Evolutionary conservation across 2,797 vertebrate species (phyloP).

Genomic region (Crocodylus rhombifer): DNA sequence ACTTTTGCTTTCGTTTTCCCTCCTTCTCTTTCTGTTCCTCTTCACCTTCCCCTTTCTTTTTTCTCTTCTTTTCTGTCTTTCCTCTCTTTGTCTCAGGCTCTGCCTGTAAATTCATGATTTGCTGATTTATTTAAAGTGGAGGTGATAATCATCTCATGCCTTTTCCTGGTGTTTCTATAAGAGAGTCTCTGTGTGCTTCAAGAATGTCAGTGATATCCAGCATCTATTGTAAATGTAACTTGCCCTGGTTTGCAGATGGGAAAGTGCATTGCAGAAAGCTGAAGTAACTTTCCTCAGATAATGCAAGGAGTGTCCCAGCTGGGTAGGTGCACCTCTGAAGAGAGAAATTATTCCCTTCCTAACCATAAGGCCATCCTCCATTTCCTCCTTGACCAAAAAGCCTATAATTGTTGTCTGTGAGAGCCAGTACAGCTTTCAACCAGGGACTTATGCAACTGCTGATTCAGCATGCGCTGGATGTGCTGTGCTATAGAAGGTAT

Average conservation of each 20-base stretch:
- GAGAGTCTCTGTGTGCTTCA: not conserved
- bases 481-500: constrained; percentile 41
- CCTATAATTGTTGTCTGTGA: not conserved
- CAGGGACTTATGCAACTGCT: not conserved
- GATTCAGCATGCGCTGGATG: constrained; percentile 2
- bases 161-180: not conserved
- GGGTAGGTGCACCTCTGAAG: not conserved
- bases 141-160: not conserved
- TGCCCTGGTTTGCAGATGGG: not conserved
- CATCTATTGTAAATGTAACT: constrained; percentile 19
- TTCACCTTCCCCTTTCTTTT: not conserved
- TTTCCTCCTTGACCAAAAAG: not conserved
- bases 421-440: not conserved
- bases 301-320: not conserved
- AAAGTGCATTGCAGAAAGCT: constrained; percentile 30
- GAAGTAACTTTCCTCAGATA: not conserved
- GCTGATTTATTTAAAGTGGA: constrained; percentile 47
- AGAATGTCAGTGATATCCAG: not conserved
- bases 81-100: not conserved
- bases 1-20: constrained; percentile 62
- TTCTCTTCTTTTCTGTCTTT: not conserved
- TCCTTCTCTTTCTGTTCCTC: constrained; percentile 22
- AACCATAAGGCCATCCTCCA: not conserved
- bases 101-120: constrained; percentile 22
- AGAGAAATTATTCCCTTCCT: not conserved